Evolutionary conservation across 2,113 vertebrate genomes (phyloP), one percentile per base, ranked within the genome.

Genomic region (Meles meles): DNA sequence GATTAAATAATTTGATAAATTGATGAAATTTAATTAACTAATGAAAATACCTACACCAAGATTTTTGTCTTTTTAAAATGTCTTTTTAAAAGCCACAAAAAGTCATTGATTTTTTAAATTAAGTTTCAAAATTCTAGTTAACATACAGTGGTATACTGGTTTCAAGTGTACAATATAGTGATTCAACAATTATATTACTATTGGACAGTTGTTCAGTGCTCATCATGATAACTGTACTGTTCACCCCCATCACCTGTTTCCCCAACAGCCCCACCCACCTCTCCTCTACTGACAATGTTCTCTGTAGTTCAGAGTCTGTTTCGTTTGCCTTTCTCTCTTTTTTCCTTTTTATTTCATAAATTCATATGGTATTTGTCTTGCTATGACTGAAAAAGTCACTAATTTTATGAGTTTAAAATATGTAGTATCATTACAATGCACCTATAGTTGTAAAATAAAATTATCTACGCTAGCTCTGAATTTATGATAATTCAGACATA

Each of bases 331-430:
- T 25, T 39, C 23, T 23, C 37, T 72, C 39, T 74, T 42, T 74
- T 74, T 44, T 4, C 6, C 39, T 27, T 44, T 74, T 74, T 74
- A 27, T 29, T 74, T 74, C 39, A 29, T 44, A 74, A 74, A 74
- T 74, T 74, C 72, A 74, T 74, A 74, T 29, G 3, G 72, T 74
- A 44, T 44, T 44, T 74, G 72, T 74, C 39, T 74, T 72, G 27
- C 72, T 44, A 23, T 74, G 39, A 44, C 39, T 29, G 72, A 15
- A 74, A 74, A 74, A 74, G 25, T 74, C 72, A 44, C 14, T 69
- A 90, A 79, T 79, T 96, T 95, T 90, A 74, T 79, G 31, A 72
- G 79, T 86, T 47, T 25, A 79, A 92, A 85, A 65, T 84, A 76
- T n/a, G 42, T 69, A 39, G 21, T 25, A 74, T 76, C 47, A 49